Base-by-base conservation (phyloP, 2,797 vertebrate genomes). In the Monodelphis domestica region DNA sequence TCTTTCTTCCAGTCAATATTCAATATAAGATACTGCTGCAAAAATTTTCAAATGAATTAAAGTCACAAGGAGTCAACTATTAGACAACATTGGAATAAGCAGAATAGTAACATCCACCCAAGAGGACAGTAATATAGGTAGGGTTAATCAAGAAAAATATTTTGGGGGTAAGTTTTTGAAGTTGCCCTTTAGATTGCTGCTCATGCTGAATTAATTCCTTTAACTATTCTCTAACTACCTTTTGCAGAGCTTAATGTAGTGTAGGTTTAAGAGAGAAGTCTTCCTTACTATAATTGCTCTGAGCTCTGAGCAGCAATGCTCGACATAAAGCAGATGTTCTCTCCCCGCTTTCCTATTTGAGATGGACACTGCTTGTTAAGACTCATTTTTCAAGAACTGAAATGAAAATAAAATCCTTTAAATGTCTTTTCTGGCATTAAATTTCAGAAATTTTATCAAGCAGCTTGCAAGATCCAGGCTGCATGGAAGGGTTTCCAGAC, bases 391-490 rank as follows among this genome's bases (percentile, higher is more conserved):
- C 90, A 94, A 94, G 51, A 93, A 50, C 30, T 90, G 70, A 56
- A 59, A 21, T 94, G 94, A 92, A 92, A 38, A 92, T 95, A 92
- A 90, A 55, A 38, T 26, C 90, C 55, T 93, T 38, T 93, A 91
- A 94, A 91, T 96, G 97, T 89, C 89, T 93, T 78, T 78, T 96
- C 90, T 97, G 94, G 4, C 93, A 54, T 97, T 97, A 97, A 84
- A 97, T 98, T 98, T 98, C 97, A 98, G 98, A 99, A 98, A 96
- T 97, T 96, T 38, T 98, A 98, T 97, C 98, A 96, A 95, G 99
- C 99, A 53, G 99, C 99, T 21, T 98, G 98, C 94, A 94, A 98
- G 97, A 99, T 99, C 98, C 99, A 99, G 98, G 99, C 99, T 87
- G 97, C 93, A 0, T 99, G 99, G 99, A 98, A 98, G 93, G 99